Evolutionary conservation across 2,113 vertebrate species (phyloP), one percentile per base, ranked within the genome.

Genomic region (Gymnarchus niloticus): DNA sequence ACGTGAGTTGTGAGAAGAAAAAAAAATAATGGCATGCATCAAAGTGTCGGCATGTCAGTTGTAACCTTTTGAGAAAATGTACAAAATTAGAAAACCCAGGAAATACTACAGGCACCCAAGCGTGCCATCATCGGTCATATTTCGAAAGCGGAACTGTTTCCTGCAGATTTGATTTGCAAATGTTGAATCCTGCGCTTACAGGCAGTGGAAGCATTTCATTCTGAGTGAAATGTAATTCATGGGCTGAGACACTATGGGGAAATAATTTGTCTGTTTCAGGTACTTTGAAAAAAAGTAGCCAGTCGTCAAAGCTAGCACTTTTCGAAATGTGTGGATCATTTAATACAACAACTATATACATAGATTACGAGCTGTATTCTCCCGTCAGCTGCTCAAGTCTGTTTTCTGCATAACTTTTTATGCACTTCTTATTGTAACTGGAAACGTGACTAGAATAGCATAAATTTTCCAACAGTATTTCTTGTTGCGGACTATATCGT

Each of bases 11-110:
- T 81, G 85, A 41, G 78, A 73, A 85, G 52, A 83, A 81, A 83
- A 87, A 57, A 77, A 56, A 89, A 91, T 88, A 90, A 88, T 56
- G 82, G 82, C 87, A 90, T 89, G 88, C 86, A 81, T 91, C 89
- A 92, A 90, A 85, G 85, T 88, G 88, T 91, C 90, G 88, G 85
- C 83, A 83, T 90, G 91, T 92, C 88, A 90, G 87, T 85, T 8
- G 86, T 89, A 91, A 92, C 89, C 90, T 91, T 92, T 89, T 17
- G 83, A 87, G 85, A 61, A 87, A 89, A 91, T 87, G 80, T 83
- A 88, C 56, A 85, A 91, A 90, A 90, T 90, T 86, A 88, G 69
- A 89, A 85, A 83, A 89, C 56, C 76, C 76, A 83, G 49, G 52
- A 81, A 80, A 88, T 81, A 87, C 85, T 87, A 57, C 44, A 77